Percentiles rank a stretch among this genome's conserved stretches.
phyloP scores from a whole-genome alignment of 1,140 invertebrate genomes.

The Meteorus sp. region DNA sequence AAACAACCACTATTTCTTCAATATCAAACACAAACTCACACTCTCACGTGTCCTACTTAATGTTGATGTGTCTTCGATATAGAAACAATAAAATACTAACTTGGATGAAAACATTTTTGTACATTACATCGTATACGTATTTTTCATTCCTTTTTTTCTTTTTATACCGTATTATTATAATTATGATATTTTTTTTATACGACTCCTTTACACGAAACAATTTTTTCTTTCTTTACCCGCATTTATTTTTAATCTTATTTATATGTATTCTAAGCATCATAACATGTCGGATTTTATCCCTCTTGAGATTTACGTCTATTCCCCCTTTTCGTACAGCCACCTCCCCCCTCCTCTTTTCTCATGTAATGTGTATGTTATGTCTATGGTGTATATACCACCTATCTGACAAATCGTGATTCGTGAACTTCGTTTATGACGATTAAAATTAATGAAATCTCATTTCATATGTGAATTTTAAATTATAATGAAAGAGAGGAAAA shows the following conservation, averaged over 20 bases:
- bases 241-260: slow-evolving; percentile 1
- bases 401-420: too few species aligned
- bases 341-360: too few species aligned
- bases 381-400: too few species aligned
- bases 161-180: background rate
- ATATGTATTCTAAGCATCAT: background rate
- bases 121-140: background rate
- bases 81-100: slow-evolving; percentile 25
- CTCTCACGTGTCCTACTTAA: background rate
- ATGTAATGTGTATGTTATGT: too few species aligned
- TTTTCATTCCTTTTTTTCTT: background rate
- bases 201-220: background rate
- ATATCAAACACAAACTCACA: too few species aligned
- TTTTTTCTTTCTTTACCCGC: too few species aligned
- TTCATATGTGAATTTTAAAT: too few species aligned
- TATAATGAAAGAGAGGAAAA: too few species aligned
- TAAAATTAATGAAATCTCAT: too few species aligned
- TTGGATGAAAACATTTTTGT: slow-evolving; percentile 23
- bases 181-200: slow-evolving; percentile 4
- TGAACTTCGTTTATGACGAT: too few species aligned
- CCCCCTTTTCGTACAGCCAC: too few species aligned
- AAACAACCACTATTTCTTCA: background rate
- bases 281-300: slow-evolving; percentile 3
- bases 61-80: background rate
- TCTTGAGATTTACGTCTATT: background rate